These are phyloP conservation scores for Subanguina moxae DNA, from an alignment of 1,140 invertebrate species.

Conservation along the genomic window DNA sequence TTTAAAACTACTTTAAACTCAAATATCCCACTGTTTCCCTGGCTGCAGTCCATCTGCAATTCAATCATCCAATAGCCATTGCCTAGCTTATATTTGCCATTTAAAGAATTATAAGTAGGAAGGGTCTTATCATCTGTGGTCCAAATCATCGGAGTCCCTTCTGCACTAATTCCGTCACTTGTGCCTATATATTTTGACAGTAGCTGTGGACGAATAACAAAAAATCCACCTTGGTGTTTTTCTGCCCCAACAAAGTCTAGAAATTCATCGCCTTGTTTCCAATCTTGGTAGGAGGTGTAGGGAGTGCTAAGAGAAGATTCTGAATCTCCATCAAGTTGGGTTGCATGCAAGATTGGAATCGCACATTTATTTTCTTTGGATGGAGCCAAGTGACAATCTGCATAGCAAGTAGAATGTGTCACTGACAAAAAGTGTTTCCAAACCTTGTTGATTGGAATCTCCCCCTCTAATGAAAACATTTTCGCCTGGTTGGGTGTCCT, in stretches of 20 bases:
- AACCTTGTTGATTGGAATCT: slow-evolving; percentile 44
- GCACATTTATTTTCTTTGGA: slow-evolving; percentile 50
- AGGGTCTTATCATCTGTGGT: slow-evolving; percentile 59
- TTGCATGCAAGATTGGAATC: slow-evolving; percentile 61
- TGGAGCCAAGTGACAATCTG: slow-evolving; percentile 37
- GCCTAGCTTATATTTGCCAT: slow-evolving; percentile 55
- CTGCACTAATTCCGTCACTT: slow-evolving; percentile 52
- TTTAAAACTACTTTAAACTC: slow-evolving; percentile 60
- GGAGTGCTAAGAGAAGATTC: slow-evolving; percentile 41
- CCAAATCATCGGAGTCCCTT: slow-evolving; percentile 62
- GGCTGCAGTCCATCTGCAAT: slow-evolving; percentile 62
- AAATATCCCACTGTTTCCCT: slow-evolving; percentile 62
- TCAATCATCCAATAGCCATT: slow-evolving; percentile 64
- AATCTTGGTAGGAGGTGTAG: slow-evolving; percentile 60
- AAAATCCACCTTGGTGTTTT: slow-evolving; percentile 6
- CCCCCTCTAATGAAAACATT: slow-evolving; percentile 64
- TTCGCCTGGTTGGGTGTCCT: slow-evolving; percentile 60
- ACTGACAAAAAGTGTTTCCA: not conserved
- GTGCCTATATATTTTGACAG: slow-evolving; percentile 36
- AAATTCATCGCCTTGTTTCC: slow-evolving; percentile 60
- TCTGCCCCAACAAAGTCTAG: slow-evolving; percentile 57
- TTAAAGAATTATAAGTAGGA: slow-evolving; percentile 59
- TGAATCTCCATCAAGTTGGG: slow-evolving; percentile 21
- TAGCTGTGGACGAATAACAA: not conserved
- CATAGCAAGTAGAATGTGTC: not conserved